Evolutionary conservation across 2,113 vertebrate genomes (phyloP).

Genomic region (Dasyornis broadbenti): DNA sequence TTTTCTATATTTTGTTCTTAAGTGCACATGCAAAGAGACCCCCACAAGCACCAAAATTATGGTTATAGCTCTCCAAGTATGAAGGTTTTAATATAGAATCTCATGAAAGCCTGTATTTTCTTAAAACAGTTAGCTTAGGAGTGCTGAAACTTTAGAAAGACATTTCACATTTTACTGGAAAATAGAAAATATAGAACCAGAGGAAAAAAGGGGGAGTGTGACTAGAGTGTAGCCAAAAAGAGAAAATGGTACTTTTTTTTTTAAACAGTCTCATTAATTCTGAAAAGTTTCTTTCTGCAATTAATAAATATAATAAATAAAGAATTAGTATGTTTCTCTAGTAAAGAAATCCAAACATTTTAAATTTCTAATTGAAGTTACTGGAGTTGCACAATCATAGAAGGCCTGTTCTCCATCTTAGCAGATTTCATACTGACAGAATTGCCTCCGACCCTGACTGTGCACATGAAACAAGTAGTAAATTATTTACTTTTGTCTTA

Average conservation of each 20-base stretch:
- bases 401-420: not conserved
- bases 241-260: not conserved
- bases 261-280: not conserved
- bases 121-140: not conserved
- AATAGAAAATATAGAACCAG: not conserved
- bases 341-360: not conserved
- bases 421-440: not conserved
- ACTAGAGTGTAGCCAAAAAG: not conserved
- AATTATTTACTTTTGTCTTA: not conserved
- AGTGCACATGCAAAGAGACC: not conserved
- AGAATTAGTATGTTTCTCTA: not conserved
- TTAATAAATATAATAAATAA: not conserved
- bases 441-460: not conserved
- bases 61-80: not conserved
- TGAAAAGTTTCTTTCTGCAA: not conserved
- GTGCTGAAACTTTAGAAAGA: not conserved
- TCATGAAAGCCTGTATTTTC: not conserved
- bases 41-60: not conserved
- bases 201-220: fast-evolving
- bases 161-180: not conserved
- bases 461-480: not conserved
- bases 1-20: not conserved
- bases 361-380: not conserved
- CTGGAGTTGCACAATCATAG: not conserved
- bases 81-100: not conserved